Percentiles rank a stretch among this genome's conserved stretches.
Evolutionary conservation across 2,797 vertebrate species (phyloP).

Genomic region (Pampus argenteus): DNA sequence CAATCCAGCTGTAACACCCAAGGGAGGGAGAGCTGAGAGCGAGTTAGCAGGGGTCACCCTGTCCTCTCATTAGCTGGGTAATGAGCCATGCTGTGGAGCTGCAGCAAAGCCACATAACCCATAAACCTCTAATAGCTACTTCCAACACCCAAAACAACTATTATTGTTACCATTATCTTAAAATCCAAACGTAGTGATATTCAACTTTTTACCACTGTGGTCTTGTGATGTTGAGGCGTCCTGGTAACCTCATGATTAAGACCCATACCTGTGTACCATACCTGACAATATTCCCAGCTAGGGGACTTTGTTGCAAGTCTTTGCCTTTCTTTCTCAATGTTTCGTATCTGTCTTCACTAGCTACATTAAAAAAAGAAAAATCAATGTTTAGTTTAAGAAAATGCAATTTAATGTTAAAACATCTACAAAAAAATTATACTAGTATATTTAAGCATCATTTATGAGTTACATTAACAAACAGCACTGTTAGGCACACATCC

Average conservation of each 20-base stretch:
- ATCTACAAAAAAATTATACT: neutral
- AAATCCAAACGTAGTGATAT: constrained; percentile 14
- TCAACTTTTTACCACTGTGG: constrained; percentile 11
- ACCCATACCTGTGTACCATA: neutral
- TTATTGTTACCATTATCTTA: constrained; percentile 14
- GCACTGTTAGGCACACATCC: neutral
- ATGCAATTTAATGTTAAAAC: neutral
- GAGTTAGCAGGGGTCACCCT: constrained; percentile 75
- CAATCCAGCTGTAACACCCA: constrained; percentile 45
- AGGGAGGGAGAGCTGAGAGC: constrained; percentile 57
- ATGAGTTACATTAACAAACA: neutral
- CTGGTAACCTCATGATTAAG: neutral
- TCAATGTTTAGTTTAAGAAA: neutral
- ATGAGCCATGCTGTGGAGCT: constrained; percentile 79
- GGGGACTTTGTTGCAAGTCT: constrained; percentile 2
- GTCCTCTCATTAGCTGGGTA: constrained; percentile 82
- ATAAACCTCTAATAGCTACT: constrained; percentile 78
- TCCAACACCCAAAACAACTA: constrained; percentile 57
- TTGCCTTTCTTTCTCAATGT: neutral
- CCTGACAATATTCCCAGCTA: neutral
- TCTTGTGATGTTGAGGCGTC: neutral
- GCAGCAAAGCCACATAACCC: constrained; percentile 74
- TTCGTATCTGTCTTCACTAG: neutral
- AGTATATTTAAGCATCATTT: neutral
- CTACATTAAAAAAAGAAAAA: neutral